Base-by-base conservation (phyloP, 2,888 invertebrate genomes). In the Osmoderma eremita region DNA sequence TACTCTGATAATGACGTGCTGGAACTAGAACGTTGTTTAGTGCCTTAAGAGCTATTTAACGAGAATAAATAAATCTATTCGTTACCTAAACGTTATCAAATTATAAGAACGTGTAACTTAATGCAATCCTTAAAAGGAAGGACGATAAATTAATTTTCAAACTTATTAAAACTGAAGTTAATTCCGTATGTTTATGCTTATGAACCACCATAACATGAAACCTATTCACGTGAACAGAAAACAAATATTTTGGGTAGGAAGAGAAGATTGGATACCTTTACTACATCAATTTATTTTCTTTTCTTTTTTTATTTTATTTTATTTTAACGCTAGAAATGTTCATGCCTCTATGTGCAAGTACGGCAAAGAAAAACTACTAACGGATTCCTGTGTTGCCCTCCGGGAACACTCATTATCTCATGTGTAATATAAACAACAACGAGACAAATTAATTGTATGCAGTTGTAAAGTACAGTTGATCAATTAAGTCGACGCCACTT, bases 401-500 rank as follows among this genome's bases (percentile, higher is more conserved):
- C 17, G n/a, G 2, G 41, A 22, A 56, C 3, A 17, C 13, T 41
- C 20, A 10, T 30, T 54, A 20, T 18, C 18, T 41, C 13, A 41
- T 41, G n/a, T 20, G 12, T 41, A 54, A 38, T n/a, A 38, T 36
- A 24, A 50, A 50, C 24, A 50, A 50, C 24, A 50, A 41, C 41
- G 20, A 48, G 20, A 22, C 15, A 20, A 41, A 22, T 41, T 56
- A 56, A 48, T 48, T 48, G 20, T 56, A 22, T 20, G 22, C 15
- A 13, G 41, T 20, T 18, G 18, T 18, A 39, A 41, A 41, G 13
- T 41, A 41, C 56, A 22, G 41, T 41, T 41, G 41, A 41, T 56
- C 41, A 56, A 56, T 56, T 56, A 56, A 41, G 8, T 39, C 20
- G 56, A 56, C 56, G 56, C 56, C 56, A 22, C 22, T 41, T 18